A percentile compares a stretch with the other conserved stretches of the same genome.
phyloP scores from a whole-genome alignment of 2,113 vertebrate genomes.

The Pteronura brasiliensis region DNA sequence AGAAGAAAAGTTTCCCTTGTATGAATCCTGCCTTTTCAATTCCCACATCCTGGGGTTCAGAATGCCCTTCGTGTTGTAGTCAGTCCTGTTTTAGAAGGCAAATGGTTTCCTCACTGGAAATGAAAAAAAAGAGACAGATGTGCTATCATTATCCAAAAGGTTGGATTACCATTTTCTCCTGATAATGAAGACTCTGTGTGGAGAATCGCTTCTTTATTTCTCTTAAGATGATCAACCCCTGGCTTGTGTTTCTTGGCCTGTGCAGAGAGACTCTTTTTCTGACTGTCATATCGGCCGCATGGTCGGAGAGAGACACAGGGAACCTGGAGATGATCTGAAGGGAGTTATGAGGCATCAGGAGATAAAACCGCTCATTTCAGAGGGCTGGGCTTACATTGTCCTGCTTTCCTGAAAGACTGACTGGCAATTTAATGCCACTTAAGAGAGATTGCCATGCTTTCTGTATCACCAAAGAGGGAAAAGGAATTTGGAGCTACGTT shows the following conservation, averaged over 20 bases:
- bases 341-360: not conserved
- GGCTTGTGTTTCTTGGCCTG: not conserved
- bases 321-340: accelerated
- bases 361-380: not conserved
- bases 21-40: not conserved
- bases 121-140: not conserved
- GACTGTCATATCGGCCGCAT: not conserved
- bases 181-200: not conserved
- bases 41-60: not conserved
- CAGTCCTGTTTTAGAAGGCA: not conserved
- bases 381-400: not conserved
- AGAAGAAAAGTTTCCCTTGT: not conserved
- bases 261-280: not conserved
- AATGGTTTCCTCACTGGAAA: not conserved
- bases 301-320: not conserved
- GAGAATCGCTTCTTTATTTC: not conserved
- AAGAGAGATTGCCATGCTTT: not conserved
- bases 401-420: not conserved
- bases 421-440: not conserved
- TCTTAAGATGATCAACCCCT: not conserved
- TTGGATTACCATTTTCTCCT: conserved; percentile 7
- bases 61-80: not conserved
- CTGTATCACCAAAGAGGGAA: not conserved
- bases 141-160: not conserved
- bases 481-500: not conserved